phyloP scores from a whole-genome alignment of 1,140 invertebrate genomes.

The Pseudomyrmex gracilis region DNA sequence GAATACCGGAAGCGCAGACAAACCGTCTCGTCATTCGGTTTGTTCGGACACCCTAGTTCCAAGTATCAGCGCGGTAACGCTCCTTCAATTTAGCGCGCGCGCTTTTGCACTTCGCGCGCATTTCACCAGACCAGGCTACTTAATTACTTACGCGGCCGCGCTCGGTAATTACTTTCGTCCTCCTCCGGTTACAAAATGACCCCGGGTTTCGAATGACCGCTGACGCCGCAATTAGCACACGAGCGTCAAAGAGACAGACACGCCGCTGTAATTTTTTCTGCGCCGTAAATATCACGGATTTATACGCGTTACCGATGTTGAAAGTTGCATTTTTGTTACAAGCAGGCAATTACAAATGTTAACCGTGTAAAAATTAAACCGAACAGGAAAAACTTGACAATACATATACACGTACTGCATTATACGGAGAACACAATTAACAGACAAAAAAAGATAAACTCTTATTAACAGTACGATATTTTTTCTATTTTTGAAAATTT shows the following conservation, averaged over 20 bases:
- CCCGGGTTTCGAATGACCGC: slow-evolving; percentile 67
- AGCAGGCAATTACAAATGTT: slow-evolving; percentile 1
- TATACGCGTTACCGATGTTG: neutral
- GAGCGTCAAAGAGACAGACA: slow-evolving; percentile 16
- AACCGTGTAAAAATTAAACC: neutral
- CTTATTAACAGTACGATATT: too few species aligned
- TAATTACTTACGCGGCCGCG: slow-evolving; percentile 73
- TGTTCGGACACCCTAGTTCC: neutral
- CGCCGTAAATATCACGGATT: slow-evolving; percentile 20
- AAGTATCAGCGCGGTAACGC: slow-evolving; percentile 8
- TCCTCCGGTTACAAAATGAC: slow-evolving; percentile 49
- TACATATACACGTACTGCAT: neutral
- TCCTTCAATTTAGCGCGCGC: slow-evolving; percentile 67
- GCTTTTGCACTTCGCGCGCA: slow-evolving; percentile 68
- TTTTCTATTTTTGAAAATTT: too few species aligned
- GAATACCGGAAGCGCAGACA: slow-evolving; percentile 58
- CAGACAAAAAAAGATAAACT: neutral
- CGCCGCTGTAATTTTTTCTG: slow-evolving; percentile 23
- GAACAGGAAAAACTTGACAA: neutral
- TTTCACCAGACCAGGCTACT: slow-evolving; percentile 64
- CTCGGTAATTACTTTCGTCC: slow-evolving; percentile 73
- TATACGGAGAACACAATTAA: neutral
- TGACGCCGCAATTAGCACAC: slow-evolving; percentile 65
- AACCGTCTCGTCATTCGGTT: slow-evolving; percentile 1
- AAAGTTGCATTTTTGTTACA: neutral